phyloP scores from a whole-genome alignment of 2,888 invertebrate genomes.

The Vannuccia rotundouncinata region DNA sequence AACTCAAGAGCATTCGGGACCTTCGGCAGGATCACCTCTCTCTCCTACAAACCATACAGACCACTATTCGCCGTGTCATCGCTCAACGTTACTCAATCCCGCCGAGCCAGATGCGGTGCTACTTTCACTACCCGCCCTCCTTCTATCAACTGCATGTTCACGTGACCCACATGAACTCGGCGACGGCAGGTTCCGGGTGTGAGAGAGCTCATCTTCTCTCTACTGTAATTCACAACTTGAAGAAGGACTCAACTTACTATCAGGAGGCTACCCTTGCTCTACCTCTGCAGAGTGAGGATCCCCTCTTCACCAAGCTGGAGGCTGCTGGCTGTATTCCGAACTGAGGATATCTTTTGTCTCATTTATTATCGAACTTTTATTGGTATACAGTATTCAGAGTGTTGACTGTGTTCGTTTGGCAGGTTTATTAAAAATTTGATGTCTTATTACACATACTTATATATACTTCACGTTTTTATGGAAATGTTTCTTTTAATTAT shows the following conservation, averaged over 20 bases:
- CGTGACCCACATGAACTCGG: conserved; percentile 65
- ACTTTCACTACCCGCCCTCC: conserved; percentile 89
- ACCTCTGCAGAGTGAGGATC: conserved; percentile 69
- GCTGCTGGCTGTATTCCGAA: no score
- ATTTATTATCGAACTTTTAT: no score
- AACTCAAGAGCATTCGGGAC: conserved; percentile 76
- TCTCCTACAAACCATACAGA: conserved; percentile 71
- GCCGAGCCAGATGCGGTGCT: conserved; percentile 67
- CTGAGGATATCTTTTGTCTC: no score
- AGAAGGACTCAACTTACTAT: conserved; percentile 75
- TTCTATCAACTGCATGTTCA: conserved; percentile 94
- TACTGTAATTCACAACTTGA: conserved; percentile 81
- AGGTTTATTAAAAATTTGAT: no score
- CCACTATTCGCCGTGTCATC: conserved; percentile 67
- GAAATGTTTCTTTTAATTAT: no score
- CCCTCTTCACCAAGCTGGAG: no score
- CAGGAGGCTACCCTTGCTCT: conserved; percentile 73
- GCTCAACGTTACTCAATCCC: conserved; percentile 69
- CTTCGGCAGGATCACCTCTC: conserved; percentile 71
- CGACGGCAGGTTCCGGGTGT: conserved; percentile 61
- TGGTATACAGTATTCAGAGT: no score
- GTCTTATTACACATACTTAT: no score
- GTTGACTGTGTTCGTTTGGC: no score
- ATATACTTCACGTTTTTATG: no score
- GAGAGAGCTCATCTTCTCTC: conserved; percentile 80